Evolutionary conservation across 2,113 vertebrate species (phyloP).

Genomic region (Phyllopteryx taeniolatus): DNA sequence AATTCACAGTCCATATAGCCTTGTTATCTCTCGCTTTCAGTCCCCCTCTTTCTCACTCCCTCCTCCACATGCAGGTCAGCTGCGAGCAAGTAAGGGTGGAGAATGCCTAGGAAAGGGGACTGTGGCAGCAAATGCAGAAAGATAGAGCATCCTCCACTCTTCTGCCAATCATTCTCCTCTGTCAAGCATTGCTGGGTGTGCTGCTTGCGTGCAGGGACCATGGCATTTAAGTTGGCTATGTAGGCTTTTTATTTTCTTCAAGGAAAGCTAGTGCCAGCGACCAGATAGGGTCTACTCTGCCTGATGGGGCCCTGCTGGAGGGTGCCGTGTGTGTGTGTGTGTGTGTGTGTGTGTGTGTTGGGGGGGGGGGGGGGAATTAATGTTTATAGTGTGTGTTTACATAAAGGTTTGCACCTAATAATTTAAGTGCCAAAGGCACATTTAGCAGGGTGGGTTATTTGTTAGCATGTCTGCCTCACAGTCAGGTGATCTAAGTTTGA

Average conservation of each 20-base stretch:
- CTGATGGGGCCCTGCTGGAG: slow-evolving; percentile 39
- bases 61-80: slow-evolving; percentile 65
- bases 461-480: too few relatives aligned
- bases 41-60: slow-evolving; percentile 44
- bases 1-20: slow-evolving; percentile 61
- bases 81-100: slow-evolving; percentile 40
- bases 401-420: too few relatives aligned
- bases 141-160: slow-evolving; percentile 61
- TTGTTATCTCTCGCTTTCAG: slow-evolving; percentile 61
- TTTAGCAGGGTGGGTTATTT: too few relatives aligned
- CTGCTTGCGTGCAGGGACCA: slow-evolving; percentile 32
- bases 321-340: slow-evolving; percentile 9
- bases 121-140: slow-evolving; percentile 40
- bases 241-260: slow-evolving; percentile 68
- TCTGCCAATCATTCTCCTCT: slow-evolving; percentile 65
- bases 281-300: slow-evolving; percentile 59
- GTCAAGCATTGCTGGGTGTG: slow-evolving; percentile 52
- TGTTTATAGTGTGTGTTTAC: neutral
- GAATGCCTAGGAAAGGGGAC: slow-evolving; percentile 53
- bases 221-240: slow-evolving; percentile 62
- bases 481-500: too few relatives aligned
- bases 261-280: slow-evolving; percentile 52
- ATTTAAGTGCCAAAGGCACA: too few relatives aligned
- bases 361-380: neutral
- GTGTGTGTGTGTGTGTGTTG: slow-evolving; percentile 4